phyloP scores from a whole-genome alignment of 2,797 vertebrate genomes.

The Syngnathus rostellatus region DNA sequence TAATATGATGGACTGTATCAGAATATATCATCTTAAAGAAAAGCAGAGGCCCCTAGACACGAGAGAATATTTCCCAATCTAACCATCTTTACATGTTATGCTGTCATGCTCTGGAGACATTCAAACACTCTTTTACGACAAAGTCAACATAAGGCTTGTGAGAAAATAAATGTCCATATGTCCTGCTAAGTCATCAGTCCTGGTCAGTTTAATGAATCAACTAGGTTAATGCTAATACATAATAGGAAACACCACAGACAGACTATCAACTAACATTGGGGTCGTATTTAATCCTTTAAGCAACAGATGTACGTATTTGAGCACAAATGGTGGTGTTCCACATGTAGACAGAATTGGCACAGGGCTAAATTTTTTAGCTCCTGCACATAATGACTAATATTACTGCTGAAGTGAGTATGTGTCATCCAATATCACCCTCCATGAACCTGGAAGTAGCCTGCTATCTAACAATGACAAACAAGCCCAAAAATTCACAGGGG shows the following conservation, averaged over 20 bases:
- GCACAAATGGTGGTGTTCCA: no score
- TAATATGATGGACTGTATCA: slow-evolving; percentile 15
- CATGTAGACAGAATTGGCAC: no score
- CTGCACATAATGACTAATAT: no score
- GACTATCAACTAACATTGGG: no score
- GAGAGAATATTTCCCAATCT: slow-evolving; percentile 46
- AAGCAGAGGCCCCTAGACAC: slow-evolving; percentile 36
- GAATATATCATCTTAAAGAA: slow-evolving; percentile 30
- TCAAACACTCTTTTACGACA: not conserved
- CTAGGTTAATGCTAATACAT: no score
- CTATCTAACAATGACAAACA: not conserved
- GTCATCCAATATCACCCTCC: no score
- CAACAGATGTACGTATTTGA: no score
- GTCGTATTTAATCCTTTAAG: no score
- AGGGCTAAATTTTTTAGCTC: no score
- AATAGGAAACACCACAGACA: no score
- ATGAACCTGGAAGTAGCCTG: not conserved
- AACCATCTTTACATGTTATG: slow-evolving; percentile 23
- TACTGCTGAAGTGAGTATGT: no score
- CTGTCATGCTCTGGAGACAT: slow-evolving; percentile 13
- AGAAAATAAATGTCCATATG: not conserved
- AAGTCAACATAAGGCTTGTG: not conserved
- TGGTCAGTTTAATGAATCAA: no score
- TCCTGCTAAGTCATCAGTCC: not conserved
- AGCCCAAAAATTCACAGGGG: not conserved